Evolutionary conservation across 2,113 vertebrate genomes (phyloP).

Genomic region (Lycaon pictus): DNA sequence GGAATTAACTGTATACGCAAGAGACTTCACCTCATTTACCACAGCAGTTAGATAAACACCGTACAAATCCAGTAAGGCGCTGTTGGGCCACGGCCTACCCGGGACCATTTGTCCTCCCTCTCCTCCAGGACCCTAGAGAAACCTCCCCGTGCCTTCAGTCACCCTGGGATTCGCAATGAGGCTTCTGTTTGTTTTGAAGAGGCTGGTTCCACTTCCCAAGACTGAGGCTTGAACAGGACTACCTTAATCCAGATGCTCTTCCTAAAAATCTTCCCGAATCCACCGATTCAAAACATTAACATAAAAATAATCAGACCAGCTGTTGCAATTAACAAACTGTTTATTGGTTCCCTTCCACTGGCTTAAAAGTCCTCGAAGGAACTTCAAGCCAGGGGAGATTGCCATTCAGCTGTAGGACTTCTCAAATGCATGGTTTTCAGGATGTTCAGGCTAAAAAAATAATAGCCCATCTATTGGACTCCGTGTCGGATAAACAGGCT

Average conservation of each 20-base stretch:
- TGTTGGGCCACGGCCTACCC: not conserved
- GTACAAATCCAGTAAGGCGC: not conserved
- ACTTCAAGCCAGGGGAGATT: constrained; percentile 62
- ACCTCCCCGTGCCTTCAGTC: not conserved
- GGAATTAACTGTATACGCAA: constrained; percentile 68
- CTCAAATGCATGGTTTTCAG: constrained; percentile 59
- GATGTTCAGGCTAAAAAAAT: constrained; percentile 70
- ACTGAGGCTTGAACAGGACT: not conserved
- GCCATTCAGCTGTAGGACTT: constrained; percentile 45
- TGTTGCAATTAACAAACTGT: constrained; percentile 61
- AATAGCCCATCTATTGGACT: not conserved
- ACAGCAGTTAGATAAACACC: constrained; percentile 61
- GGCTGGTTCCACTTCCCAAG: rapidly evolving
- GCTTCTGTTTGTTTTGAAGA: not conserved
- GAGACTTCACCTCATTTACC: constrained; percentile 64
- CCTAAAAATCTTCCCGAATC: constrained; percentile 48
- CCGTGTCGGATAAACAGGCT: constrained; percentile 23
- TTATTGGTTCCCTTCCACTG: constrained; percentile 19
- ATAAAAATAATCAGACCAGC: constrained; percentile 39
- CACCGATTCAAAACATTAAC: not conserved
- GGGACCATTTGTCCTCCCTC: constrained; percentile 18
- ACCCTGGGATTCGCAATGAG: not conserved
- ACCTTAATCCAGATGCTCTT: constrained; percentile 27
- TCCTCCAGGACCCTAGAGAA: not conserved
- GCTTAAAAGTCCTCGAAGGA: constrained; percentile 41